A percentile compares a stretch with the other conserved stretches of the same genome.
Evolutionary conservation across 2,113 vertebrate species (phyloP).

Genomic region (Clinocottus analis): DNA sequence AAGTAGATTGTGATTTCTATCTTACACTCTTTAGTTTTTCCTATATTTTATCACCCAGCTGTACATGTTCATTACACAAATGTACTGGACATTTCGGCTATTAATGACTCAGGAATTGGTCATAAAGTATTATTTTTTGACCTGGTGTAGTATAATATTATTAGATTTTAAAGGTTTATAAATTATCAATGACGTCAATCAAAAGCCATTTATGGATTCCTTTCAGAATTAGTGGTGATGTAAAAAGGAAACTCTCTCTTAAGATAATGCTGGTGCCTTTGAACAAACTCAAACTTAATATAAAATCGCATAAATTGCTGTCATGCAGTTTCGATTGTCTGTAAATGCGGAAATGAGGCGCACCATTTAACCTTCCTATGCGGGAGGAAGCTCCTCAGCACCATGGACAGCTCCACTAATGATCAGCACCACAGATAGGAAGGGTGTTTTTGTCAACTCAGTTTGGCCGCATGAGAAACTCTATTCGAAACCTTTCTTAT

Average conservation of each 20-base stretch:
- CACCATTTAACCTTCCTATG: constrained; percentile 48
- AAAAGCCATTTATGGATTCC: constrained; percentile 5
- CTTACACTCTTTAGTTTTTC: neutral
- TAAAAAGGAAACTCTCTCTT: constrained; percentile 7
- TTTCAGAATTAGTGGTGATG: neutral
- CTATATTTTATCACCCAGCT: neutral
- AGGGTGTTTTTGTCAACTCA: too few relatives aligned
- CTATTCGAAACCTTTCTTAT: too few relatives aligned
- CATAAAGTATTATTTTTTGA: neutral
- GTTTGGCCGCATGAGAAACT: too few relatives aligned
- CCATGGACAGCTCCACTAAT: constrained; percentile 49
- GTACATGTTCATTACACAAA: neutral
- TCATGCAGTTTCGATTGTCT: constrained; percentile 17
- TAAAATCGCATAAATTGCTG: neutral
- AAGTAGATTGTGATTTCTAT: neutral
- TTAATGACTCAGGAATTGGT: neutral
- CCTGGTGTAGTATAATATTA: neutral
- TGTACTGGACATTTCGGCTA: neutral
- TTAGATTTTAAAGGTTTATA: neutral
- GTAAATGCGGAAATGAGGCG: constrained; percentile 39
- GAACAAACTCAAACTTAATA: constrained; percentile 37
- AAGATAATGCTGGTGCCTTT: constrained; percentile 12
- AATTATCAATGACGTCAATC: neutral
- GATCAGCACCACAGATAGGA: neutral
- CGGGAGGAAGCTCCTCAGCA: constrained; percentile 49